Evolutionary conservation across 2,888 invertebrate species (phyloP).

Genomic region (Drosophila villosipedis): DNA sequence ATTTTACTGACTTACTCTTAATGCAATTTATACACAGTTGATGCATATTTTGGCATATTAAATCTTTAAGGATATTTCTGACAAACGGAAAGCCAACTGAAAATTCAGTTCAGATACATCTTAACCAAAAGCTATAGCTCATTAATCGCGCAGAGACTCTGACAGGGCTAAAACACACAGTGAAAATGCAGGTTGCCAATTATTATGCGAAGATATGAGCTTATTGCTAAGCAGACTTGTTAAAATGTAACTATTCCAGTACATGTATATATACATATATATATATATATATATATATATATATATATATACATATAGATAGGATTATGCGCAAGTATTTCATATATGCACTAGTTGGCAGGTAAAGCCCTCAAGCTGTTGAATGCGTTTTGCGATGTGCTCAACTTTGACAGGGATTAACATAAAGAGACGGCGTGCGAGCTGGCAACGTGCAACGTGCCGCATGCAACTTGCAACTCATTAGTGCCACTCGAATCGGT

Average conservation of each 20-base stretch:
- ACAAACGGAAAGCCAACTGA: background rate
- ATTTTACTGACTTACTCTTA: too few species aligned
- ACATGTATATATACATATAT: background rate
- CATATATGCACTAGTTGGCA: background rate
- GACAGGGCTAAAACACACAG: background rate
- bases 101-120: background rate
- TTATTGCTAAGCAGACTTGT: background rate
- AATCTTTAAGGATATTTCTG: background rate
- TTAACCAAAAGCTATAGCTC: background rate
- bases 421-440: constrained; percentile 5
- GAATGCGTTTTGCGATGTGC: constrained; percentile 8
- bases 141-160: background rate
- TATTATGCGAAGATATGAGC: background rate
- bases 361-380: background rate
- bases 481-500: constrained; percentile 50
- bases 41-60: too few species aligned
- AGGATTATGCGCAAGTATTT: background rate
- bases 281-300: constrained; percentile 1
- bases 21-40: too few species aligned
- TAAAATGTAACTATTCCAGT: background rate
- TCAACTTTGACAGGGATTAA: constrained; percentile 15
- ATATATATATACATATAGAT: background rate
- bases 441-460: background rate
- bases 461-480: constrained; percentile 44
- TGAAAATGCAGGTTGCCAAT: background rate